Evolutionary conservation across 92 coral and sea anemone species (phyloP).

Genomic region (Porites lobata): DNA sequence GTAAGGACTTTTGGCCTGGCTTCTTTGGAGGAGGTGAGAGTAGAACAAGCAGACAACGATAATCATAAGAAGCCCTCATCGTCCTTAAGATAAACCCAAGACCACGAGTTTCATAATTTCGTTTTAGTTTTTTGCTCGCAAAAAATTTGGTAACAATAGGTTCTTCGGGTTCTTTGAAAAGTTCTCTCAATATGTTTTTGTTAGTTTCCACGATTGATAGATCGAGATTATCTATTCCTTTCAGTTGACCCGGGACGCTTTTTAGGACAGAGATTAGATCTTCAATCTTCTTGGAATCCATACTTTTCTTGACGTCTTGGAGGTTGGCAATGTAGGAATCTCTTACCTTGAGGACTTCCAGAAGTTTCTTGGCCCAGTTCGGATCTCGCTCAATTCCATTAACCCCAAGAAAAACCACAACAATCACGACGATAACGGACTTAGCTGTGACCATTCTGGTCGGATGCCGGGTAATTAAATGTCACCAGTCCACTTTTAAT

Average conservation of each 20-base stretch:
- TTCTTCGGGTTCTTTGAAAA: slow-evolving; percentile 24
- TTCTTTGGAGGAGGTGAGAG: slow-evolving; percentile 28
- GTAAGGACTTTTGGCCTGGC: slow-evolving; percentile 4
- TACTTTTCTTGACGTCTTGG: slow-evolving; percentile 2
- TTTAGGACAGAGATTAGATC: background rate
- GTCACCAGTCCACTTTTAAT: background rate
- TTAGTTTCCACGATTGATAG: slow-evolving; percentile 8
- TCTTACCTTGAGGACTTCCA: slow-evolving; percentile 43
- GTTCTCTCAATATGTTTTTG: background rate
- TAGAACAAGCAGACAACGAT: slow-evolving; percentile 45
- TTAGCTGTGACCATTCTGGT: slow-evolving; percentile 9
- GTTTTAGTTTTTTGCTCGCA: slow-evolving; percentile 30
- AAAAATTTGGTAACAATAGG: slow-evolving; percentile 48
- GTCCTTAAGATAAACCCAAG: slow-evolving; percentile 46
- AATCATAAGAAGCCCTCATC: slow-evolving; percentile 34
- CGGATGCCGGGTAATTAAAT: background rate
- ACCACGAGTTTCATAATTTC: slow-evolving; percentile 37
- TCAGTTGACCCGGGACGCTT: slow-evolving; percentile 8
- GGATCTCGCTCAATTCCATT: background rate
- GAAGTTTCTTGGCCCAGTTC: slow-evolving; percentile 40
- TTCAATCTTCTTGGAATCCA: slow-evolving; percentile 2
- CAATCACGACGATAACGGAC: background rate
- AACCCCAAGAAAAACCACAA: background rate
- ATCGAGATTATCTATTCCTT: slow-evolving; percentile 43
- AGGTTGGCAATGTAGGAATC: slow-evolving; percentile 15